Base-by-base conservation (phyloP, 2,113 vertebrate genomes). In the Oostethus manadensis region DNA sequence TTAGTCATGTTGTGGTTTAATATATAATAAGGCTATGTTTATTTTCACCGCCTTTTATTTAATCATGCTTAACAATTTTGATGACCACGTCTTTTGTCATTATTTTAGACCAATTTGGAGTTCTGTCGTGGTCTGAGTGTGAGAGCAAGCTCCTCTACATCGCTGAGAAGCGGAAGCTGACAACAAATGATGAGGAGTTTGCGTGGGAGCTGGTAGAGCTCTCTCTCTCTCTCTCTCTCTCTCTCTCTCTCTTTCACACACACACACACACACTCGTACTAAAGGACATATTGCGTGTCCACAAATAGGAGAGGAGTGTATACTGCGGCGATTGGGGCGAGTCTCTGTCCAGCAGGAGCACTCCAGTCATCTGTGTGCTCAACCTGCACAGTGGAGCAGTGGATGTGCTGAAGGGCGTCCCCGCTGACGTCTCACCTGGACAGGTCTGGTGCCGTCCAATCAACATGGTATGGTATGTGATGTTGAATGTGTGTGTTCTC, bases 311-410 rank as follows among this genome's bases (percentile, higher is more conserved):
- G 66, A 79, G 76, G 53, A 87, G 60, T 53, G 71, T 89, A 43
- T 90, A 90, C 76, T 38, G 73, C 51, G 90, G 90, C 46, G 90
- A 92, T 77, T 92, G 90, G 90, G 90, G 90, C 0, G 90, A 92
- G 63, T 82, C 75, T 38, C 77, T 92, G 63, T 68, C 77, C 62
- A 71, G 72, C 62, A 88, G 77, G 78, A 89, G 87, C n/a, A 22
- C 62, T 48, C 85, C 90, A 0, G 87, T 84, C 18, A 50, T 92
- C 20, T 91, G 88, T 69, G 76, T 83, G 61, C 84, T 85, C 59
- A 79, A 87, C 40, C 60, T 90, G 42, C 70, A 65, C 57, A 79
- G 26, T 4, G 83, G 85, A 2, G 0, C 18, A 0, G 71, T 88
- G 16, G 67, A n/a, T 0, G 60, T 88, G 26, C 33, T 87, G 53